phyloP scores from a whole-genome alignment of 2,888 invertebrate genomes.

The Leptopilina syphax region DNA sequence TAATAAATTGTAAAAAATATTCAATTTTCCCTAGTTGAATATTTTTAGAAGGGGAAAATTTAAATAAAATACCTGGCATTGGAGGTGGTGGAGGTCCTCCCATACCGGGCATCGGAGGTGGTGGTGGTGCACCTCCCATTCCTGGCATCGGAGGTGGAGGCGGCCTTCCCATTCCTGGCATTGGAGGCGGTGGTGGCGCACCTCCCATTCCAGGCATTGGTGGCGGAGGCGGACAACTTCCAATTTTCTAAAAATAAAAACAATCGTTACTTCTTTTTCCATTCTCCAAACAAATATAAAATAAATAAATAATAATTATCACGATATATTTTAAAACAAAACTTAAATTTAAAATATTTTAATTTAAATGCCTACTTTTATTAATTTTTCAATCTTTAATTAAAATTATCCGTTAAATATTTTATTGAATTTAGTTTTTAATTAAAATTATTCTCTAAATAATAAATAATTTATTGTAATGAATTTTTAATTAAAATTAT shows the following conservation, averaged over 20 bases:
- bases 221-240: slow-evolving; percentile 76
- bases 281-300: no score
- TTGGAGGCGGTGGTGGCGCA: slow-evolving; percentile 75
- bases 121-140: slow-evolving; percentile 78
- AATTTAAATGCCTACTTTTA: no score
- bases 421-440: no score
- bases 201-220: slow-evolving; percentile 77
- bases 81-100: slow-evolving; percentile 81
- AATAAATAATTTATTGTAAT: no score
- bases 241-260: slow-evolving; percentile 58
- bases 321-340: no score
- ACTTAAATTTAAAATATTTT: no score
- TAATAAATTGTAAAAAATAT: neutral
- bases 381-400: no score
- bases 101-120: slow-evolving; percentile 80
- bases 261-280: no score
- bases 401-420: no score
- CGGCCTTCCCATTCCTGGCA: slow-evolving; percentile 69
- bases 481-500: no score
- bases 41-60: neutral
- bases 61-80: slow-evolving; percentile 78
- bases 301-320: no score
- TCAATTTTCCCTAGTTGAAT: neutral
- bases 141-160: slow-evolving; percentile 79
- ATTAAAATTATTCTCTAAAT: no score